A percentile compares a stretch with the other conserved stretches of the same genome.
These are phyloP conservation scores for Protomyctophum bolini DNA, from an alignment of 2,113 vertebrate species.

Conservation along the genomic window DNA sequence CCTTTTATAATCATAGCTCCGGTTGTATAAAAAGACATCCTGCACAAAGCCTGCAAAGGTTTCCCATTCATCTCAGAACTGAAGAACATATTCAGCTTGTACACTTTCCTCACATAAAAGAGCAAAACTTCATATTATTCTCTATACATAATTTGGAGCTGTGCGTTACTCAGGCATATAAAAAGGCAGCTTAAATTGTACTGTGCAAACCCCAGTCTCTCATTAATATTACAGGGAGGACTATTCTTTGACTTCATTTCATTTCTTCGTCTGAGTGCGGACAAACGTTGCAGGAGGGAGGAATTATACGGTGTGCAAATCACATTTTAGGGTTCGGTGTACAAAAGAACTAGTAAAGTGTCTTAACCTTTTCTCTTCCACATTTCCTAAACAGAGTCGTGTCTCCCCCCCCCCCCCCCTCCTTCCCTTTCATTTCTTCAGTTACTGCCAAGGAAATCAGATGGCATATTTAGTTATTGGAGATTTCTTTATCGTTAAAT, in stretches of 20 bases:
- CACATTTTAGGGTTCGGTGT: constrained; percentile 77
- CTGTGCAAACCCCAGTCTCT: constrained; percentile 65
- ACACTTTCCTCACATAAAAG: constrained; percentile 31
- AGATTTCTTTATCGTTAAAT: no score
- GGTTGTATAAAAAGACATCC: neutral
- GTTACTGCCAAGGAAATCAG: neutral
- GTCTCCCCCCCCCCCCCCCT: no score
- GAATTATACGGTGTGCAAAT: constrained; percentile 79
- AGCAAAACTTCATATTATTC: constrained; percentile 59
- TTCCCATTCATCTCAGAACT: neutral
- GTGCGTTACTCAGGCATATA: constrained; percentile 68
- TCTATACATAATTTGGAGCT: constrained; percentile 56
- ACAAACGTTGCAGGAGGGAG: constrained; percentile 70
- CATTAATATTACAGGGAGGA: constrained; percentile 77
- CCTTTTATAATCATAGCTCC: no score
- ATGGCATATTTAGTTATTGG: no score
- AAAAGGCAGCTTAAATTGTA: constrained; percentile 71
- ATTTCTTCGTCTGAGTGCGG: constrained; percentile 69
- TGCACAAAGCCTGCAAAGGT: neutral
- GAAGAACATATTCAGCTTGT: constrained; percentile 36
- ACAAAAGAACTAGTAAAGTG: constrained; percentile 63
- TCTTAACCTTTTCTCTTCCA: constrained; percentile 51
- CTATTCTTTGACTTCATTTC: constrained; percentile 75
- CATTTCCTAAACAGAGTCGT: constrained; percentile 29
- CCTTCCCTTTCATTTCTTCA: neutral